Evolutionary conservation across 1,140 invertebrate species (phyloP).

Genomic region (Tenebrio molitor): DNA sequence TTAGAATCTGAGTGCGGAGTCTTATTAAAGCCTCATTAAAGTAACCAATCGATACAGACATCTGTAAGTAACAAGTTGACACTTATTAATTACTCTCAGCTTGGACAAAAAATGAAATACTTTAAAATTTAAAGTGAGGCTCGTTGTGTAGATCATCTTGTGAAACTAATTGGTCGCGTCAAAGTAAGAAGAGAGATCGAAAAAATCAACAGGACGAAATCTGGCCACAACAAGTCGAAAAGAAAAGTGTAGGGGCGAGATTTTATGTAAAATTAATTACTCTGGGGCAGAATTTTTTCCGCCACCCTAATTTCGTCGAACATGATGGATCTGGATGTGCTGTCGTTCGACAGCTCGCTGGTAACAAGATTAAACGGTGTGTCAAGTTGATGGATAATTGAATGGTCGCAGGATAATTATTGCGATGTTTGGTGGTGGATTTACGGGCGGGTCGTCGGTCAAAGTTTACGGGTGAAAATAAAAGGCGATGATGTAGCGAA

Average conservation of each 20-base stretch:
- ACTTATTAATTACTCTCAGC: slow-evolving; percentile 38
- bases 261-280: slow-evolving; percentile 25
- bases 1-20: background rate
- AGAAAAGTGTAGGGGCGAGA: background rate
- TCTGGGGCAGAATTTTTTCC: background rate
- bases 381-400: slow-evolving; percentile 35
- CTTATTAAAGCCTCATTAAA: slow-evolving; percentile 40
- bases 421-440: slow-evolving; percentile 22
- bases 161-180: slow-evolving; percentile 1
- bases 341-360: slow-evolving; percentile 3
- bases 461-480: slow-evolving; percentile 18
- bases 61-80: slow-evolving; percentile 44
- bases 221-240: background rate
- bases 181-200: background rate
- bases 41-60: slow-evolving; percentile 35
- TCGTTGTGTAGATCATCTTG: slow-evolving; percentile 8
- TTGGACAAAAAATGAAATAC: slow-evolving; percentile 11
- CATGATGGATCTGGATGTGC: slow-evolving; percentile 30
- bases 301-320: slow-evolving; percentile 10
- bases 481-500: slow-evolving; percentile 21
- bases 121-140: slow-evolving; percentile 40
- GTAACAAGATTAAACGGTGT: slow-evolving; percentile 20
- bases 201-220: background rate
- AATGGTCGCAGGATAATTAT: slow-evolving; percentile 20
- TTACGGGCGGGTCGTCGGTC: slow-evolving; percentile 11